Conservation (phyloP, 2,797 vertebrate species). For the Hirundo rustica region DNA sequence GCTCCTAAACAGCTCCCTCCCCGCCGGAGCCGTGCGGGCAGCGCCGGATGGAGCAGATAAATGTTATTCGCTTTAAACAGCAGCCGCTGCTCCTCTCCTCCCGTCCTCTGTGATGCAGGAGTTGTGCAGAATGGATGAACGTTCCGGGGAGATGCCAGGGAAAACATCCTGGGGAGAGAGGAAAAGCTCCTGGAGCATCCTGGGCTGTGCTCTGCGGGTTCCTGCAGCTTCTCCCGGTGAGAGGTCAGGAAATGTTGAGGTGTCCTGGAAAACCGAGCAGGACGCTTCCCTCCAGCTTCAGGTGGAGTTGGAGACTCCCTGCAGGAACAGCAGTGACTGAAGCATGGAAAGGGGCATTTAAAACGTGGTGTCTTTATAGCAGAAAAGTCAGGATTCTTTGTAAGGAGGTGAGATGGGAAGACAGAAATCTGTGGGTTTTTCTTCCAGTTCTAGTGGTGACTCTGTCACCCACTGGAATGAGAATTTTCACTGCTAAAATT, state of each 20-base stretch:
- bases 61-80: background rate
- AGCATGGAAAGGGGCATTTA: background rate
- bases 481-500: background rate
- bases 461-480: background rate
- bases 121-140: background rate
- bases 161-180: background rate
- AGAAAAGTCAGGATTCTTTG: background rate
- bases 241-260: background rate
- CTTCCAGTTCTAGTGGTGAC: background rate
- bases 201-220: background rate
- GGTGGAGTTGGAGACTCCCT: background rate
- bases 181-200: background rate
- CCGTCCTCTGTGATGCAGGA: background rate
- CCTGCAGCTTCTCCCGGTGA: background rate
- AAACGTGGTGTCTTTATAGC: rapidly evolving
- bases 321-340: background rate
- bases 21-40: background rate
- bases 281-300: background rate
- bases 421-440: background rate
- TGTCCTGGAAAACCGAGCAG: background rate
- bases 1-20: background rate
- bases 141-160: background rate
- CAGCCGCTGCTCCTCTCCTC: background rate
- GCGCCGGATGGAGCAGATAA: background rate
- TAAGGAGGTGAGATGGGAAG: background rate